phyloP scores from a whole-genome alignment of 2,888 invertebrate genomes.

The Dryobota labecula region DNA sequence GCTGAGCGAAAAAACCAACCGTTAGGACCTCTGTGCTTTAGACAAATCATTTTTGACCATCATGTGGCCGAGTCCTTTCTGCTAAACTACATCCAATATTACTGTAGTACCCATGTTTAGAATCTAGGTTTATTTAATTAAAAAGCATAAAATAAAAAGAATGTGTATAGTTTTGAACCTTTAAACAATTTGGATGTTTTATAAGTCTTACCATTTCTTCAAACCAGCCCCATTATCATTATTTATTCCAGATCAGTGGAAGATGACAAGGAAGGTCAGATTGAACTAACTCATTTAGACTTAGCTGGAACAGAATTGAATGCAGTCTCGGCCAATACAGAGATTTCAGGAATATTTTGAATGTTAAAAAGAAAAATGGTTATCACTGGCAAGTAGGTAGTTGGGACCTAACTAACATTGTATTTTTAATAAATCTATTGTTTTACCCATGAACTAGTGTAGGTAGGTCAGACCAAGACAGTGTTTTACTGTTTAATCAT shows the following conservation, averaged over 20 bases:
- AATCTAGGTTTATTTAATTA: constrained; percentile 33
- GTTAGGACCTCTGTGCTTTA: too few species aligned
- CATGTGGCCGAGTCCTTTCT: too few species aligned
- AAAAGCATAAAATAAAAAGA: constrained; percentile 8
- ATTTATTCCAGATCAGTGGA: constrained; percentile 1
- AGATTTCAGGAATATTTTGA: background rate
- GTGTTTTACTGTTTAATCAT: background rate
- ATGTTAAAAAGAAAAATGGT: background rate
- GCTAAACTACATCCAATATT: too few species aligned
- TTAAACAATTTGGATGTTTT: background rate
- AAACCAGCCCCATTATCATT: background rate
- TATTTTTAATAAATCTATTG: background rate
- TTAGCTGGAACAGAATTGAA: background rate
- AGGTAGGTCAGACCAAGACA: background rate
- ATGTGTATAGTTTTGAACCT: constrained; percentile 19
- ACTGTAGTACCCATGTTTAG: constrained; percentile 20
- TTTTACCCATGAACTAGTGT: background rate
- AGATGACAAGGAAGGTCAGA: background rate
- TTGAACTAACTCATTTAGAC: background rate
- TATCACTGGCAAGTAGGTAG: too few species aligned
- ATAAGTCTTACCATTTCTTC: background rate
- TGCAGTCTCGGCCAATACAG: background rate
- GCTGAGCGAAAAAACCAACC: too few species aligned
- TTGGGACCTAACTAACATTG: background rate
- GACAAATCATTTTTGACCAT: too few species aligned